Evolutionary conservation across 2,888 invertebrate genomes (phyloP).

Genomic region (Antheraea assamensis): DNA sequence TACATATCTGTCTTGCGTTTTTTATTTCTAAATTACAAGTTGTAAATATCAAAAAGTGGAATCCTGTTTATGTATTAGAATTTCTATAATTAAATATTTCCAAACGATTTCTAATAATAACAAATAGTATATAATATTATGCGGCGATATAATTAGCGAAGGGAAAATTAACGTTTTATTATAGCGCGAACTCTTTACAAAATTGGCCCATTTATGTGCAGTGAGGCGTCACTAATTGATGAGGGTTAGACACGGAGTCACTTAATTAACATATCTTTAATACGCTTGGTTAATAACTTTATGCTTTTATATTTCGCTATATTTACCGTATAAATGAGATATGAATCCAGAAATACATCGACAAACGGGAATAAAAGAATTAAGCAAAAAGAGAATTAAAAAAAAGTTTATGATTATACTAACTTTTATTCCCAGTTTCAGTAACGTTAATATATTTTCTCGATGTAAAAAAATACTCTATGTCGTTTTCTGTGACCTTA

Average conservation of each 20-base stretch:
- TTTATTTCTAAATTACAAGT: too few relatives aligned
- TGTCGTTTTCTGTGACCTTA: too few relatives aligned
- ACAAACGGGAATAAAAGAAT: not conserved
- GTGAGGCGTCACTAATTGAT: slow-evolving; percentile 42
- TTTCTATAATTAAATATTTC: too few relatives aligned
- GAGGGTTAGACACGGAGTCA: slow-evolving; percentile 38
- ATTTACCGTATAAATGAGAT: not conserved
- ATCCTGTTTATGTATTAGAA: too few relatives aligned
- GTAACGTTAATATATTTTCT: too few relatives aligned
- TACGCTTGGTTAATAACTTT: slow-evolving; percentile 28
- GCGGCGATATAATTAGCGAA: slow-evolving; percentile 22
- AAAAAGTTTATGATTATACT: too few relatives aligned
- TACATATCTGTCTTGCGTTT: too few relatives aligned
- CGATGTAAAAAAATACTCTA: too few relatives aligned
- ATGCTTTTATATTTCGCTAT: slow-evolving; percentile 14
- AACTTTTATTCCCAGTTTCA: too few relatives aligned
- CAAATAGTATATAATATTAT: slow-evolving; percentile 14
- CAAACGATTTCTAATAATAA: not conserved
- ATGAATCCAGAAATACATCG: not conserved
- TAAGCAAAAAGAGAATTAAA: not conserved
- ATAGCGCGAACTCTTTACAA: slow-evolving; percentile 28
- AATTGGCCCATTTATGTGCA: slow-evolving; percentile 37
- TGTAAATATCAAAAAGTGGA: too few relatives aligned
- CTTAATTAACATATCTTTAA: slow-evolving; percentile 36
- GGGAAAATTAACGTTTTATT: slow-evolving; percentile 24